These are phyloP conservation scores for Etheostoma cragini DNA, from an alignment of 2,113 vertebrate genomes.

Conservation along the genomic window DNA sequence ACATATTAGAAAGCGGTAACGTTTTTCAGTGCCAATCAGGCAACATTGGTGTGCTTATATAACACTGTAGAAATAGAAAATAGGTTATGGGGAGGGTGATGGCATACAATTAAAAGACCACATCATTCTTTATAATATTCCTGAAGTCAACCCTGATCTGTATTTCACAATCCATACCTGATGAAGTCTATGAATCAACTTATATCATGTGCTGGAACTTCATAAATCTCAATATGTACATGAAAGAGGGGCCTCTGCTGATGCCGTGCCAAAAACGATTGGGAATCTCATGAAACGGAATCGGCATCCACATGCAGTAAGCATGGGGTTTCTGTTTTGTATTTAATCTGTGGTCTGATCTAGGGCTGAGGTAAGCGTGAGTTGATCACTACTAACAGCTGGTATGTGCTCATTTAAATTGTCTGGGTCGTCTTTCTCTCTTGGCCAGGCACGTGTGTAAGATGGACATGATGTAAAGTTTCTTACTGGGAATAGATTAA, in stretches of 20 bases:
- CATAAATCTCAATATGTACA: slow-evolving; percentile 64
- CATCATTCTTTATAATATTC: slow-evolving; percentile 7
- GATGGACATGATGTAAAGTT: slow-evolving; percentile 21
- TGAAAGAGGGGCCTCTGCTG: slow-evolving; percentile 64
- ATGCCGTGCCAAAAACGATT: slow-evolving; percentile 54
- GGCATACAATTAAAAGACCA: not conserved
- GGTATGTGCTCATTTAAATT: slow-evolving; percentile 73
- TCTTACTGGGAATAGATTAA: slow-evolving; percentile 18
- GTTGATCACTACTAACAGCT: slow-evolving; percentile 83
- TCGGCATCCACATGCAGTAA: slow-evolving; percentile 69
- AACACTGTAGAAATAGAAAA: not conserved
- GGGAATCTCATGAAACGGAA: slow-evolving; percentile 50
- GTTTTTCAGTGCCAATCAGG: slow-evolving; percentile 21
- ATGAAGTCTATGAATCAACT: slow-evolving; percentile 52
- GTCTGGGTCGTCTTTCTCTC: slow-evolving; percentile 72
- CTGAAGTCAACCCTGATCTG: slow-evolving; percentile 13
- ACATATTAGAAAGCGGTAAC: slow-evolving; percentile 26
- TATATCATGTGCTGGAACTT: slow-evolving; percentile 52
- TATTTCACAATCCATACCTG: slow-evolving; percentile 51
- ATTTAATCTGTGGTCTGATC: slow-evolving; percentile 71
- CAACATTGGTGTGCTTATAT: not conserved
- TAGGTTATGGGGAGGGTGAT: not conserved
- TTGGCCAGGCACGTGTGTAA: slow-evolving; percentile 21
- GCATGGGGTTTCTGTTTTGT: slow-evolving; percentile 65
- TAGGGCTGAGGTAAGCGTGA: slow-evolving; percentile 83